phyloP scores from a whole-genome alignment of 92 coral and sea anemone species.

The Bergia sp. region DNA sequence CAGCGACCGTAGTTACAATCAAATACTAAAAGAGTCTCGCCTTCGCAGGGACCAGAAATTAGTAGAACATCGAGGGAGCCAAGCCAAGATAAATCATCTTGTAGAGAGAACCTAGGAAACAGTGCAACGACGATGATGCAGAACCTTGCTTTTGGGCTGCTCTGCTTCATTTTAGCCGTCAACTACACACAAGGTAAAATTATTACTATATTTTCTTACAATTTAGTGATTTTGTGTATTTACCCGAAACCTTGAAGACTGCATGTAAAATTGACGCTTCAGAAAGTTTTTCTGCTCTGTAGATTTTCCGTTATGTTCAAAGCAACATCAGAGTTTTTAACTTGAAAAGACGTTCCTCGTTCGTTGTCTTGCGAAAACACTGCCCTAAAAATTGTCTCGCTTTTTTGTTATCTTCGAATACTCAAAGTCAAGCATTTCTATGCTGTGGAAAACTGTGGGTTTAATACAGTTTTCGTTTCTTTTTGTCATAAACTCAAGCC shows the following conservation, averaged over 20 bases:
- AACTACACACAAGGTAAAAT: not conserved
- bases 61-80: not conserved
- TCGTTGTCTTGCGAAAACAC: not conserved
- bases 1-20: not conserved
- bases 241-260: not conserved
- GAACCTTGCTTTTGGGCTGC: not conserved
- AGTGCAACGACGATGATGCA: not conserved
- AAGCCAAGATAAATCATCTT: not conserved
- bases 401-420: not conserved
- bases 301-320: too few relatives aligned
- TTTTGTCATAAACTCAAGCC: too few relatives aligned
- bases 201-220: not conserved
- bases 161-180: not conserved
- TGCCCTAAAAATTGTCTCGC: not conserved
- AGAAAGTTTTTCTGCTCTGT: not conserved
- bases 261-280: not conserved
- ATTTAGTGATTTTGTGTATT: not conserved
- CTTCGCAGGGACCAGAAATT: not conserved
- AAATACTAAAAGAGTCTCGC: not conserved
- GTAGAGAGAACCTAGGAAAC: not conserved
- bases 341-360: not conserved
- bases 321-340: not conserved
- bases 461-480: too few relatives aligned
- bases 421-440: not conserved
- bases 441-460: too few relatives aligned